Base-by-base conservation (phyloP, 2,113 vertebrate species). In the Chionodraco myersi region DNA sequence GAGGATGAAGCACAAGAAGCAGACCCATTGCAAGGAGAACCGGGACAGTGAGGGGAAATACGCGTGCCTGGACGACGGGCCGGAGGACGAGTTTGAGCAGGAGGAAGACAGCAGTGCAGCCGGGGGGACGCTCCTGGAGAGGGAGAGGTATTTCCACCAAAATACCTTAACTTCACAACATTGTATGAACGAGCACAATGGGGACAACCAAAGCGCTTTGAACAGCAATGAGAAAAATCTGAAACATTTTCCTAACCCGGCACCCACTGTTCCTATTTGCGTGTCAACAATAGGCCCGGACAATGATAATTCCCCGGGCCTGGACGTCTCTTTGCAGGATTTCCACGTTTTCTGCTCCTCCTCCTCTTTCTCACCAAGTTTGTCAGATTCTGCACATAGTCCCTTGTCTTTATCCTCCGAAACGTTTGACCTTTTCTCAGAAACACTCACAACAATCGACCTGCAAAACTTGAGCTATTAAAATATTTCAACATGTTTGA, bases 1-100 rank as follows among this genome's bases (percentile, higher is more conserved):
- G 58, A 95, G 98, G 87, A 99, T 99, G 98, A 99, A 99, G 75
- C 98, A 99, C 95, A 99, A 99, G 90, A 94, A 97, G 77, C 98
- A 99, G 92, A 99, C 96, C 2, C 97, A 99, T 76, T 96, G 96
- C 91, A 99, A 99, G 82, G 98, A 99, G 92, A 99, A 98, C 88
- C 96, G 97, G 54, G 96, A 97, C 94, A 85, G 94, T 4, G 96
- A 98, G 45, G 97, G 96, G 51, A 96, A 96, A 90, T 94, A 94
- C 79, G 95, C 96, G 82, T 93, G 91, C 66, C 75, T 95, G 26
- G 97, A 97, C 71, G 96, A 97, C 86, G 86, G 94, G 12, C 95
- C 94, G 72, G 96, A 96, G 88, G 89, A 86, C 52, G 96, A 97
- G 58, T 95, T 96, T 16, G 97, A 97, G 83, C 96, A 95, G 93